Conservation (phyloP, 2,113 vertebrate genomes). For the Microcebus lehilahytsara region DNA sequence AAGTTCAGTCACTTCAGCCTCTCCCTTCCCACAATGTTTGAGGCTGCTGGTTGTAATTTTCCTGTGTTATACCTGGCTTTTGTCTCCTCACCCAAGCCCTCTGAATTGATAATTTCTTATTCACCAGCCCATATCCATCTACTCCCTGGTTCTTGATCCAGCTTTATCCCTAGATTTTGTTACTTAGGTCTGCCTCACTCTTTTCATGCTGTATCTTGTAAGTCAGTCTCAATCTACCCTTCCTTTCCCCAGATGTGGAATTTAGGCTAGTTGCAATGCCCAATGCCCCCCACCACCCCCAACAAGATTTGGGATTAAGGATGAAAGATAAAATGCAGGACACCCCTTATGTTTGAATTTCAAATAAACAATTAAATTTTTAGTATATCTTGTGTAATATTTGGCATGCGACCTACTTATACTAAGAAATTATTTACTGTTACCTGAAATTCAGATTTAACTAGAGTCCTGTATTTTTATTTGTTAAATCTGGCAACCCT, state of each 20-base stretch:
- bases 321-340: background rate
- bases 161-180: background rate
- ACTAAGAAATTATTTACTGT: background rate
- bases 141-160: background rate
- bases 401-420: background rate
- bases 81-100: background rate
- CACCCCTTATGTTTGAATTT: background rate
- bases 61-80: background rate
- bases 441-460: slow-evolving; percentile 3
- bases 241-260: background rate
- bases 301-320: background rate
- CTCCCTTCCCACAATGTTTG: background rate
- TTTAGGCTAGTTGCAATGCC: background rate
- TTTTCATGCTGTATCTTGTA: background rate
- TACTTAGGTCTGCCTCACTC: background rate
- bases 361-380: background rate
- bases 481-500: background rate
- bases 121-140: background rate
- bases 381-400: background rate
- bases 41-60: background rate
- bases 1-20: background rate
- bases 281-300: background rate
- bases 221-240: background rate
- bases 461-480: background rate
- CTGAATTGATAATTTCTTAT: background rate